Evolutionary conservation across 2,113 vertebrate species (phyloP).

Genomic region (Loxodonta africana): DNA sequence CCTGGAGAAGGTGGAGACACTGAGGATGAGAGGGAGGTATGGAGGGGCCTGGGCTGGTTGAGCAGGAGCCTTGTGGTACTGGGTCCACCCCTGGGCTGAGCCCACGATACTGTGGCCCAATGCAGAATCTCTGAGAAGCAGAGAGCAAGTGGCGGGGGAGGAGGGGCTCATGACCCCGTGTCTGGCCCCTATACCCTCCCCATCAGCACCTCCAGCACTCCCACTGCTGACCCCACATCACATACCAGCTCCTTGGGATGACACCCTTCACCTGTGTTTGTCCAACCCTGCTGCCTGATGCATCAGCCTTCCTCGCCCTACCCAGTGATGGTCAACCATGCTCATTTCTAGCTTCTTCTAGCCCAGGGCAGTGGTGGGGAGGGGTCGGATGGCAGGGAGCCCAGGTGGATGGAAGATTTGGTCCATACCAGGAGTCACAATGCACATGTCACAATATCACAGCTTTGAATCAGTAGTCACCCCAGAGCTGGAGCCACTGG

Average conservation of each 20-base stretch:
- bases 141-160: rapidly evolving
- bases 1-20: not conserved
- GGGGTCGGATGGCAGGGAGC: not conserved
- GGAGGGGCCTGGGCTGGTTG: not conserved
- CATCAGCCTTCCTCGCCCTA: not conserved
- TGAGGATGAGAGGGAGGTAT: not conserved
- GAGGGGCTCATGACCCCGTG: not conserved
- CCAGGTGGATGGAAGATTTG: not conserved
- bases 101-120: rapidly evolving
- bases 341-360: not conserved
- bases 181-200: not conserved
- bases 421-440: not conserved
- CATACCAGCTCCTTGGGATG: not conserved
- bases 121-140: not conserved
- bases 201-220: not conserved
- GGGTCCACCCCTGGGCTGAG: rapidly evolving
- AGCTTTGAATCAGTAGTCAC: not conserved
- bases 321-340: rapidly evolving
- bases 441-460: rapidly evolving
- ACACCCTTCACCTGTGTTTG: not conserved
- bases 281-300: not conserved
- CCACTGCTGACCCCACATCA: not conserved
- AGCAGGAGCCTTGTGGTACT: not conserved
- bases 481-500: not conserved
- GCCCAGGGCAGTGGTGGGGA: not conserved